A percentile compares a stretch with the other conserved stretches of the same genome.
These are phyloP conservation scores for Hippolais icterina DNA, from an alignment of 2,113 vertebrate species.

Conservation along the genomic window DNA sequence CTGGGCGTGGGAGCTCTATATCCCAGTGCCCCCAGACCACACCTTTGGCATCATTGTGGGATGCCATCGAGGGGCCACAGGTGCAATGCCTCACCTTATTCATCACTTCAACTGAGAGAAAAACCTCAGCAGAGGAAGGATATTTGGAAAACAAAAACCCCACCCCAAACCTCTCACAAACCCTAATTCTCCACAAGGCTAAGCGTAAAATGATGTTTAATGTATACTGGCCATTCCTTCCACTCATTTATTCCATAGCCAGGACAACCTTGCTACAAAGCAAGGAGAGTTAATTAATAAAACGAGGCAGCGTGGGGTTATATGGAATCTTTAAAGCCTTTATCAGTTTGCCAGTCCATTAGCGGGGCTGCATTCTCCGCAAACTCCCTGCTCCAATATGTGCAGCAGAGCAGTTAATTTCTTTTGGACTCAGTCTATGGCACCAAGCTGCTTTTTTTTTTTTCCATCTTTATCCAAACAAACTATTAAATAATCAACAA, in stretches of 20 bases:
- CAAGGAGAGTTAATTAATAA: constrained; percentile 71
- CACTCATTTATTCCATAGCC: constrained; percentile 24
- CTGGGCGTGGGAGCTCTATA: fast-evolving
- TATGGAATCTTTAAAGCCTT: constrained; percentile 74
- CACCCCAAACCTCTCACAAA: not conserved
- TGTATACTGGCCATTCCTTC: constrained; percentile 10
- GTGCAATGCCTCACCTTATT: not conserved
- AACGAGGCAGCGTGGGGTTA: constrained; percentile 69
- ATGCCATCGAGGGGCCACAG: not conserved
- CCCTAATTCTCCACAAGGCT: not conserved
- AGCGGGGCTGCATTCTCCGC: constrained; percentile 63
- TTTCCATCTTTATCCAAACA: constrained; percentile 67
- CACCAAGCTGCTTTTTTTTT: constrained; percentile 67
- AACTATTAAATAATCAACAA: constrained; percentile 73
- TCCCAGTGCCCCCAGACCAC: not conserved
- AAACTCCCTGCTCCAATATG: constrained; percentile 77
- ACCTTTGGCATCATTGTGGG: not conserved
- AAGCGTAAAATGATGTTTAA: constrained; percentile 13
- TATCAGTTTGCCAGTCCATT: constrained; percentile 77
- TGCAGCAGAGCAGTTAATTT: constrained; percentile 82
- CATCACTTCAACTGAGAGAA: not conserved
- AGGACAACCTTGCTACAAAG: constrained; percentile 29
- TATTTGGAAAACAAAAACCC: not conserved
- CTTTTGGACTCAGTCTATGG: constrained; percentile 81
- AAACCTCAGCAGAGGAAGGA: not conserved